A percentile compares a stretch with the other conserved stretches of the same genome.
Conservation (phyloP, 2,888 invertebrate genomes). For the Glaucopsyche alexis region DNA sequence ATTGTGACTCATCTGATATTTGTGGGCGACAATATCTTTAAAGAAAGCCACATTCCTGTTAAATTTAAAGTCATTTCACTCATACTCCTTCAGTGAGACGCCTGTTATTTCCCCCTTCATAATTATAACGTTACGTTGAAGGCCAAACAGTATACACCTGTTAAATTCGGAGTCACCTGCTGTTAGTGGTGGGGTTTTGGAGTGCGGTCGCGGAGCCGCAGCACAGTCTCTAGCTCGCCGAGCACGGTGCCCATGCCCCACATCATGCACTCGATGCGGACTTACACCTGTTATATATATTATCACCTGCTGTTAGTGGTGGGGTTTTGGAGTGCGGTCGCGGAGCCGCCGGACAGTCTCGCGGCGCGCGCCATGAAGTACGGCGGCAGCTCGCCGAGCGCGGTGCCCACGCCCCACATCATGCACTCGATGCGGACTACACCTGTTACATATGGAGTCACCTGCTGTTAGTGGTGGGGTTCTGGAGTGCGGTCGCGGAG, state of each 20-base stretch:
- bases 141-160: too few species aligned
- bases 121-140: too few species aligned
- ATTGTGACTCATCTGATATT: too few species aligned
- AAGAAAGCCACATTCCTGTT: too few species aligned
- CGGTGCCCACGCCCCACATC: constrained; percentile 99
- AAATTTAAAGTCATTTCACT: too few species aligned
- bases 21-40: too few species aligned
- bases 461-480: constrained; percentile 56
- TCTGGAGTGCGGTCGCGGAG: constrained; percentile 58
- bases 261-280: constrained; percentile 96
- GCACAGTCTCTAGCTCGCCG: constrained; percentile 92
- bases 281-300: too few species aligned
- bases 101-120: too few species aligned
- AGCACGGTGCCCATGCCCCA: constrained; percentile 99
- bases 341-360: constrained; percentile 79
- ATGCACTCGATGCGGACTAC: constrained; percentile 96
- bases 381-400: constrained; percentile 98
- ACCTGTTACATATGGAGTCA: too few species aligned
- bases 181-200: constrained; percentile 57
- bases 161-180: too few species aligned
- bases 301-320: constrained; percentile 54
- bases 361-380: constrained; percentile 99
- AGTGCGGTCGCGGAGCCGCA: constrained; percentile 61
- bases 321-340: constrained; percentile 60
- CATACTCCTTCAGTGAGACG: too few species aligned